These are phyloP conservation scores for Nephrocerus scutellatus DNA, from an alignment of 2,888 invertebrate genomes.

Conservation along the genomic window DNA sequence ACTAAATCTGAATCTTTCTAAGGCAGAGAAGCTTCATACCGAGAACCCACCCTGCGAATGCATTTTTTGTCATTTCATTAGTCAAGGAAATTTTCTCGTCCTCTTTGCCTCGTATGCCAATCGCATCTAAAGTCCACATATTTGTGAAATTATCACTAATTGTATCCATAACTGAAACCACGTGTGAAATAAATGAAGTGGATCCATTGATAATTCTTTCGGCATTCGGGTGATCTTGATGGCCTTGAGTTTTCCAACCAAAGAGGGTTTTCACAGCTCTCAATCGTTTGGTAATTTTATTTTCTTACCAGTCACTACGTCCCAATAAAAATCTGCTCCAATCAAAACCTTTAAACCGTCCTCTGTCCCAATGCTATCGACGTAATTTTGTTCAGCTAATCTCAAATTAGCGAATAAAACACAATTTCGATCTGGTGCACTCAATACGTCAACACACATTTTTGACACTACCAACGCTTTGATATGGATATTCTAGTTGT, in stretches of 20 bases:
- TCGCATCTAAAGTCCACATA: conserved; percentile 7
- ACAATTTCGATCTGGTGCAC: conserved; percentile 1
- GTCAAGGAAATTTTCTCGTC: conserved; percentile 2
- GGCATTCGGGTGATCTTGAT: not conserved
- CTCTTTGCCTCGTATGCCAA: conserved; percentile 7
- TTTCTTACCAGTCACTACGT: conserved; percentile 3
- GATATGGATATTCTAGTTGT: conserved; percentile 1
- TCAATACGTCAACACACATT: conserved; percentile 12
- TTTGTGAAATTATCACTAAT: not conserved
- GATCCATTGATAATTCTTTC: not conserved
- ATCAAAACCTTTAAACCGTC: conserved; percentile 1
- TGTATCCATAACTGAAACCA: not conserved
- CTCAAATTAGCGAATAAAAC: conserved; percentile 4
- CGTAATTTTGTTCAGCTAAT: conserved; percentile 1
- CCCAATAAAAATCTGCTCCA: conserved; percentile 6
- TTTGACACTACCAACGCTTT: conserved; percentile 12
- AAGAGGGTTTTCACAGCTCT: conserved; percentile 7
- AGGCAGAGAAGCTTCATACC: conserved; percentile 5
- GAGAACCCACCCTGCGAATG: conserved; percentile 1
- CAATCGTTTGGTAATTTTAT: conserved; percentile 2
- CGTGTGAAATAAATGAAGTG: not conserved
- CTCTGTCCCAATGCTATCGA: not conserved
- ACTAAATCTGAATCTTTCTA: conserved; percentile 1
- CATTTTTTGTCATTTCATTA: conserved; percentile 6
- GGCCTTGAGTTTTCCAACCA: conserved; percentile 7